A percentile compares a stretch with the other conserved stretches of the same genome.
phyloP scores from a whole-genome alignment of 2,797 vertebrate genomes.

The Anguilla marmorata region DNA sequence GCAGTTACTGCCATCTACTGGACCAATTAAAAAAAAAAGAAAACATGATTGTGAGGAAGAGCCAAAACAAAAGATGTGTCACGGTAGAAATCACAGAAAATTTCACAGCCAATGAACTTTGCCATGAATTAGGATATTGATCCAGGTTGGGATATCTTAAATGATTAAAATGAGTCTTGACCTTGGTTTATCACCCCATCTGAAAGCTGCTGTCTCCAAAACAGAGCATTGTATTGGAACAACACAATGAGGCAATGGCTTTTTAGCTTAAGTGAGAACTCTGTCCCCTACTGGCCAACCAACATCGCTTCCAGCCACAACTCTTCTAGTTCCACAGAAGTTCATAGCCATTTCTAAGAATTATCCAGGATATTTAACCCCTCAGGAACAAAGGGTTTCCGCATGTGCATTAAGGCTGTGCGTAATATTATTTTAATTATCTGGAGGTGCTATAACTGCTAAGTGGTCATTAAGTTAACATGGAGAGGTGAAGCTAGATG shows the following conservation, averaged over 20 bases:
- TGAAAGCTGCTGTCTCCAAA: too few species aligned
- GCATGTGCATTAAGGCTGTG: conserved; percentile 19
- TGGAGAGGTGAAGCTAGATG: conserved; percentile 29
- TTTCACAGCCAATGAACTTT: not conserved
- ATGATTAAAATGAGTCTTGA: too few species aligned
- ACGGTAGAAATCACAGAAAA: not conserved
- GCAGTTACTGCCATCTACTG: not conserved
- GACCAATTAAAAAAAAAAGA: not conserved
- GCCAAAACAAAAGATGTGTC: too few species aligned
- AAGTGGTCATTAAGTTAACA: conserved; percentile 26
- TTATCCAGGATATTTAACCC: not conserved
- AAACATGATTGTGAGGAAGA: not conserved
- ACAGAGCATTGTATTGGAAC: too few species aligned
- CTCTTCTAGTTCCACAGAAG: too few species aligned
- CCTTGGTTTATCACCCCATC: too few species aligned
- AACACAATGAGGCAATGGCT: too few species aligned
- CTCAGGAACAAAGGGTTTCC: not conserved
- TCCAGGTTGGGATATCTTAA: too few species aligned
- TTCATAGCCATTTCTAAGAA: not conserved
- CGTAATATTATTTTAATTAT: conserved; percentile 26
- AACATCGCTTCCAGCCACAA: too few species aligned
- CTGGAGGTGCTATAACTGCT: conserved; percentile 2
- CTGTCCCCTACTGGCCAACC: too few species aligned
- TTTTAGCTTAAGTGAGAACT: too few species aligned
- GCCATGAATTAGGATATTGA: not conserved